A percentile compares a stretch with the other conserved stretches of the same genome.
Evolutionary conservation across 23 tunicate species (phyloP).

Genomic region (Ciona savignyi): DNA sequence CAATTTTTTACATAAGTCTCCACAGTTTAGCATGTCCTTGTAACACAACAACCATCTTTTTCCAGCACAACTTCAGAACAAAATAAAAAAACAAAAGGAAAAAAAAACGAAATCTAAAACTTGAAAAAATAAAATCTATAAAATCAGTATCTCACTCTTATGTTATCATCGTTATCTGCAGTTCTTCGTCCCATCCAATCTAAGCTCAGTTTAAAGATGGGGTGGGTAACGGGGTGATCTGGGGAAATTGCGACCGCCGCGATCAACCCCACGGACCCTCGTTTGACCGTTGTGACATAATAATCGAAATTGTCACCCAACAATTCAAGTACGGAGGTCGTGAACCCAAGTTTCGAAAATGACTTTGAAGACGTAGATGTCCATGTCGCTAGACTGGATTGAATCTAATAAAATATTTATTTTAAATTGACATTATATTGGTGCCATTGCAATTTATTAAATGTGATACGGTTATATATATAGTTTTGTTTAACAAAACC

Average conservation of each 20-base stretch:
- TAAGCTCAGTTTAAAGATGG: slow-evolving; percentile 15
- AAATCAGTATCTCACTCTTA: slow-evolving; percentile 6
- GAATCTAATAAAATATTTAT: neutral
- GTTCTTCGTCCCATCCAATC: slow-evolving; percentile 33
- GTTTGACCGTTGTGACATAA: slow-evolving; percentile 9
- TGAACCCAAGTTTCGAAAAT: slow-evolving; percentile 11
- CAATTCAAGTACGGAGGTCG: neutral
- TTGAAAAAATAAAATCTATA: neutral
- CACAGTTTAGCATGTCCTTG: no score
- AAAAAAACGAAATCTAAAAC: no score
- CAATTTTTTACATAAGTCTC: no score
- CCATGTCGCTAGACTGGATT: slow-evolving; percentile 30
- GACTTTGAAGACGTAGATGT: neutral
- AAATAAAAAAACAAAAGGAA: neutral
- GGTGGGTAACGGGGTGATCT: slow-evolving; percentile 24
- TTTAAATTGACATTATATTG: no score
- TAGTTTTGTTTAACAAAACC: no score
- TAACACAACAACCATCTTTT: no score
- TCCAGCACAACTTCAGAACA: neutral
- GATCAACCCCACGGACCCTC: slow-evolving; percentile 16
- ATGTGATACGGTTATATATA: no score
- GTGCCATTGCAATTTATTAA: no score
- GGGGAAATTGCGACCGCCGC: slow-evolving; percentile 21
- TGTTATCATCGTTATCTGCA: slow-evolving; percentile 19
- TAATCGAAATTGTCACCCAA: slow-evolving; percentile 5